A percentile compares a stretch with the other conserved stretches of the same genome.
These are phyloP conservation scores for Flabesymbios commensalis DNA, from an alignment of 2,888 invertebrate genomes.

Conservation along the genomic window DNA sequence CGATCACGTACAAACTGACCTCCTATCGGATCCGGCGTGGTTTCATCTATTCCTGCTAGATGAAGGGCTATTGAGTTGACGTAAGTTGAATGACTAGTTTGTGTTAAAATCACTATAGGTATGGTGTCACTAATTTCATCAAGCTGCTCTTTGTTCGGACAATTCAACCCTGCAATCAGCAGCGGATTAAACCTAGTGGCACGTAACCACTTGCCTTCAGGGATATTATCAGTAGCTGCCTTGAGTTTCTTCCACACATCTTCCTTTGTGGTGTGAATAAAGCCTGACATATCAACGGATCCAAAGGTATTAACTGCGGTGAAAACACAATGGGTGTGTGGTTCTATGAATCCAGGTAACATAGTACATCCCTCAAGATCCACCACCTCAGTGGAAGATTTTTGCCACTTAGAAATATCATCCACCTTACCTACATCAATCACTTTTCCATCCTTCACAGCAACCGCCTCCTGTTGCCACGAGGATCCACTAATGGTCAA, in stretches of 20 bases:
- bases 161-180: not conserved
- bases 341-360: not conserved
- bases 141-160: not conserved
- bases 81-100: not conserved
- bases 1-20: not conserved
- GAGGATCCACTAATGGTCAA: not conserved
- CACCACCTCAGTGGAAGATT: not conserved
- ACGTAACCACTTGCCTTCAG: not conserved
- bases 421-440: not conserved
- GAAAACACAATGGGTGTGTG: not conserved
- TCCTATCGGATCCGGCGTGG: not conserved
- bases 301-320: not conserved
- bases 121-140: not conserved
- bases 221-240: not conserved
- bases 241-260: not conserved
- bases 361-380: not conserved
- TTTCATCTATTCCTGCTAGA: not conserved
- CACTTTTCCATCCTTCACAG: not conserved
- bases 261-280: no score
- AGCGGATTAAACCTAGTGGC: not conserved
- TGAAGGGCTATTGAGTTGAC: not conserved
- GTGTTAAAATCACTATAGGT: not conserved
- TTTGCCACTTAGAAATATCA: not conserved
- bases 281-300: not conserved
- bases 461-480: not conserved